Evolutionary conservation across 2,888 invertebrate species (phyloP), one percentile per base, ranked within the genome.

Genomic region (Cosmia pyralina): DNA sequence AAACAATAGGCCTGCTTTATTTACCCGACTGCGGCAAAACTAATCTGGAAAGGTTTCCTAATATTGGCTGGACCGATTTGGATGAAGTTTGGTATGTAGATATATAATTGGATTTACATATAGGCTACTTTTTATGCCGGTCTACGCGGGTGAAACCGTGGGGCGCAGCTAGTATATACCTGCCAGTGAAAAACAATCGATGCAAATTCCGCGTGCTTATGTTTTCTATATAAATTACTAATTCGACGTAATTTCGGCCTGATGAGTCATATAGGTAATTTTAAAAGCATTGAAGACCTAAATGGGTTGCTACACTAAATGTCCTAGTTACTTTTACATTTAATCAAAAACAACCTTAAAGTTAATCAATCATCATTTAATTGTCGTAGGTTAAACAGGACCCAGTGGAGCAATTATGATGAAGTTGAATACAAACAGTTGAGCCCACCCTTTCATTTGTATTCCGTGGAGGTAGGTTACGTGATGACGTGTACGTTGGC

Each of bases 401-500:
- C 63, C 59, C 83, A 38, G 69, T 69, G 64, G 69, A 73, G 69
- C 66, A 73, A 79, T 82, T 74, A 4, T 85, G 79, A 85, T 86
- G 75, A 83, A 77, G 79, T 86, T 66, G 77, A 75, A 77, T 65
- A 79, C 77, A 85, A 82, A 86, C 81, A 83, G 71, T 83, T 79
- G 75, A 73, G 76, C 65, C 71, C 50, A 78, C 74, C 85, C 79
- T 85, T 81, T 75, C 77, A 85, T 86, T 83, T 85, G 85, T 86
- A 86, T 86, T 85, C 86, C 58, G 64, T 57, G 55, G 48, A 65
- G 73, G 75, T 69, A 72, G 60, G 74, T 72, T 76, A 83, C 86
- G 83, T 85, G 83, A 79, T 79, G 86, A 83, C 78, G 77, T 76
- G 77, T 65, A 70, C 70, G 75, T 85, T 80, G 85, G 84, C 80